Percentiles rank a stretch among this genome's conserved stretches.
Conservation (phyloP, 2,113 vertebrate genomes). For the Mola mola region DNA sequence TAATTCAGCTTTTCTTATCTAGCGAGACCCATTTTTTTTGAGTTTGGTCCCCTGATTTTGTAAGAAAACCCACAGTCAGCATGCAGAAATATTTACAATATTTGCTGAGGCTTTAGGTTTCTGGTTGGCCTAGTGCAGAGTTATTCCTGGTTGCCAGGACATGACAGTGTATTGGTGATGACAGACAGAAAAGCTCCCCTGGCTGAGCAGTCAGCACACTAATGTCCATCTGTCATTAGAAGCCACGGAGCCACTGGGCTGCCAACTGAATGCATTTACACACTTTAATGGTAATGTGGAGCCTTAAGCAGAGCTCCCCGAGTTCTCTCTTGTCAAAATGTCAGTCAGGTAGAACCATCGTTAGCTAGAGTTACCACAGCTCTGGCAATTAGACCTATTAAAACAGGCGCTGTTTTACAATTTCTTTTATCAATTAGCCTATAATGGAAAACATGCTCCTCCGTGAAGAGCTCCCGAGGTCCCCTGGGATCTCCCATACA, state of each 20-base stretch:
- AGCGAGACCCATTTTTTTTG: too few relatives aligned
- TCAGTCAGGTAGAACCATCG: too few relatives aligned
- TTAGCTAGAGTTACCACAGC: too few relatives aligned
- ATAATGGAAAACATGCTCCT: not conserved
- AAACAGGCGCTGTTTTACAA: not conserved
- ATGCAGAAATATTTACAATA: too few relatives aligned
- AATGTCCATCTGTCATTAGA: slow-evolving; percentile 25
- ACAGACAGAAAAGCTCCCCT: slow-evolving; percentile 16
- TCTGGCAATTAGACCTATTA: too few relatives aligned
- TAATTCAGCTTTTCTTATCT: too few relatives aligned
- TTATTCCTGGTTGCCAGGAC: slow-evolving; percentile 6
- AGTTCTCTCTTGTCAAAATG: too few relatives aligned
- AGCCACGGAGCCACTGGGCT: not conserved
- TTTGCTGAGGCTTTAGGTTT: too few relatives aligned
- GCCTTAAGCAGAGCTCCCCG: too few relatives aligned
- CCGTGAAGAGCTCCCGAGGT: not conserved
- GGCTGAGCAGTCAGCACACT: slow-evolving; percentile 28
- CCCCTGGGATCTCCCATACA: not conserved
- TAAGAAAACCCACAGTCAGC: too few relatives aligned
- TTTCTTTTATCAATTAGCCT: not conserved
- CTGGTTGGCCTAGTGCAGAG: too few relatives aligned
- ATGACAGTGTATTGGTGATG: not conserved
- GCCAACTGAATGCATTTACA: slow-evolving; percentile 1
- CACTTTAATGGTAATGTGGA: not conserved
- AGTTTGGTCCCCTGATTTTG: too few relatives aligned